A percentile compares a stretch with the other conserved stretches of the same genome.
Conservation (phyloP, 2,797 vertebrate genomes). For the Nyctibius grandis region DNA sequence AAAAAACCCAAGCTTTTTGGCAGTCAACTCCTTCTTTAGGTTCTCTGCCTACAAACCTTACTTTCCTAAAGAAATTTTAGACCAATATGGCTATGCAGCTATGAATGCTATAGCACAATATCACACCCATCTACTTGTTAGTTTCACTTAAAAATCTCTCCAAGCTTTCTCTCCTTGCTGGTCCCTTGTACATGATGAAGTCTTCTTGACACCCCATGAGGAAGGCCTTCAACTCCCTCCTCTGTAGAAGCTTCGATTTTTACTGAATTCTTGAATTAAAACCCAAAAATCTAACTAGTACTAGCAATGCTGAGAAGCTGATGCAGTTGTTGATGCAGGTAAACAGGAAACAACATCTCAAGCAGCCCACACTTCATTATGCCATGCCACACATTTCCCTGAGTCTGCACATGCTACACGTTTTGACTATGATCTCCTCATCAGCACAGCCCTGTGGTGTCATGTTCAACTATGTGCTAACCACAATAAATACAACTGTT, state of each 20-base stretch:
- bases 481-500: neutral
- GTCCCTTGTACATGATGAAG: neutral
- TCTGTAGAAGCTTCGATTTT: neutral
- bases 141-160: neutral
- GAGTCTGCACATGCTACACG: fast-evolving
- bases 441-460: neutral
- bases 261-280: neutral
- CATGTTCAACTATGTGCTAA: neutral
- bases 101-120: neutral
- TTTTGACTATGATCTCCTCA: neutral
- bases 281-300: neutral
- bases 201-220: neutral
- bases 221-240: neutral
- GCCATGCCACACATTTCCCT: neutral
- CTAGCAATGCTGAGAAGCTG: neutral
- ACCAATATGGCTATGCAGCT: neutral
- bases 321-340: neutral
- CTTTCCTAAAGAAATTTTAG: neutral
- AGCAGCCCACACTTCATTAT: neutral
- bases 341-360: neutral
- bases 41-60: neutral
- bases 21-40: neutral
- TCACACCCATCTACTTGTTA: neutral
- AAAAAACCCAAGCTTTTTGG: neutral
- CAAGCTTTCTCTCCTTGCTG: neutral